Evolutionary conservation across 2,797 vertebrate species (phyloP), one percentile per base, ranked within the genome.

Genomic region (Dicrostonyx torquatus): DNA sequence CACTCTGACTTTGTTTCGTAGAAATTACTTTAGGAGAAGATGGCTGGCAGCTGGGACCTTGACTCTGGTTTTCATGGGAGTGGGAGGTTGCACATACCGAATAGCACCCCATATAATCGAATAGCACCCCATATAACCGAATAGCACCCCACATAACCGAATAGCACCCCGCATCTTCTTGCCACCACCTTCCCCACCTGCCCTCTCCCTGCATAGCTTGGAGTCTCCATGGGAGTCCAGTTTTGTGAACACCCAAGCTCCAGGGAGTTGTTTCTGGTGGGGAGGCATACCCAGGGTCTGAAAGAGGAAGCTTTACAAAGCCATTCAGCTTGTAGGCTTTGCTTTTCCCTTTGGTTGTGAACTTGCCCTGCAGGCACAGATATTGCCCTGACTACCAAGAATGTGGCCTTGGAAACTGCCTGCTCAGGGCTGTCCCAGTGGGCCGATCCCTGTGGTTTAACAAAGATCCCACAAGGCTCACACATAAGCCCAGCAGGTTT

Each of bases 1-100:
- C 18, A 82, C 34, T 11, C 70, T 79, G 91, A 50, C 34, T 94
- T 95, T 31, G 37, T 84, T 91, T 87, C 37, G n/a, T 22, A 72
- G 79, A 72, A 86, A 50, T 43, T 43, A 43, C 50, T 60, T 77
- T 12, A 37, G 45, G 64, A 75, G 91, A 92, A 9, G 22, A 58
- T 66, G 37, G 73, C 26, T 90, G 14, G 58, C 24, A 31, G 79
- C 53, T n/a, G 55, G 45, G 66, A 40, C 43, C 8, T n/a, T 62
- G 20, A 4, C 45, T 76, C 26, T 90, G 31, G n/a, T 20, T 82
- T 92, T 92, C 79, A 34, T 7, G 75, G 64, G 62, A 22, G 45
- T 72, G 37, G 68, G 75, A 96, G 29, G 76, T 29, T 53, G 62
- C 34, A 15, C 18, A 50, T n/a, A 34, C 43, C 79, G 40, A 50